Percentiles rank a stretch among this genome's conserved stretches.
These are phyloP conservation scores for Pocillopora meandrina DNA, from an alignment of 92 coral and sea anemone species.

Conservation along the genomic window DNA sequence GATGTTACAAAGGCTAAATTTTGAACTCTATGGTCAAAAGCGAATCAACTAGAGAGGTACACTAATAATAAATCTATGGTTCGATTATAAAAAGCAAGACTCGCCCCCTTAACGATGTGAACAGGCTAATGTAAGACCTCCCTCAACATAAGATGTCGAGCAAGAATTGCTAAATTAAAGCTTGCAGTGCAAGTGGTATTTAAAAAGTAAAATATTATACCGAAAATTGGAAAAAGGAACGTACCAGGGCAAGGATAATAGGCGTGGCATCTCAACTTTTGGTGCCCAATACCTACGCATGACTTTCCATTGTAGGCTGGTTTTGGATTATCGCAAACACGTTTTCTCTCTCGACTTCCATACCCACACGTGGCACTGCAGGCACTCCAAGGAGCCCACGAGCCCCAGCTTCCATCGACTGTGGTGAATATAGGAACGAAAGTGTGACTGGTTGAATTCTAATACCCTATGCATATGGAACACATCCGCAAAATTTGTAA, in stretches of 20 bases:
- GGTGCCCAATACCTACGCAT: conserved; percentile 32
- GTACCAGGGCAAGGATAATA: conserved; percentile 49
- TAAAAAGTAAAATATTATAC: not conserved
- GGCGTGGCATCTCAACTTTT: conserved; percentile 34
- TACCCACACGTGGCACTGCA: conserved; percentile 65
- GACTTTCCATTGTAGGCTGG: conserved; percentile 44
- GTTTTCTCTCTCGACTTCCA: conserved; percentile 54
- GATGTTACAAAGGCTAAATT: too few relatives aligned
- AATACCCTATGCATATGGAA: not conserved
- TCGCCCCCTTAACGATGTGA: too few relatives aligned
- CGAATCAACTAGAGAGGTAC: too few relatives aligned
- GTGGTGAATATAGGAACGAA: not conserved
- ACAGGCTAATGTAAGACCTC: too few relatives aligned
- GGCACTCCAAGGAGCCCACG: conserved; percentile 59
- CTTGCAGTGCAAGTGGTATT: too few relatives aligned
- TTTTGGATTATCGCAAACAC: conserved; percentile 53
- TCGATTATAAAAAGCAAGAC: too few relatives aligned
- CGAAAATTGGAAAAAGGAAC: not conserved
- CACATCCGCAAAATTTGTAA: not conserved
- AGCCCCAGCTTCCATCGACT: conserved; percentile 51
- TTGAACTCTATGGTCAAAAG: too few relatives aligned
- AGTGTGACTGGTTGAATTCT: not conserved
- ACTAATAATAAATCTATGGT: too few relatives aligned
- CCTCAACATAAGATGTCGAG: too few relatives aligned
- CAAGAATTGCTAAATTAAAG: too few relatives aligned